Conservation (phyloP, 1,140 invertebrate species). For the Zaprionus vittiger region DNA sequence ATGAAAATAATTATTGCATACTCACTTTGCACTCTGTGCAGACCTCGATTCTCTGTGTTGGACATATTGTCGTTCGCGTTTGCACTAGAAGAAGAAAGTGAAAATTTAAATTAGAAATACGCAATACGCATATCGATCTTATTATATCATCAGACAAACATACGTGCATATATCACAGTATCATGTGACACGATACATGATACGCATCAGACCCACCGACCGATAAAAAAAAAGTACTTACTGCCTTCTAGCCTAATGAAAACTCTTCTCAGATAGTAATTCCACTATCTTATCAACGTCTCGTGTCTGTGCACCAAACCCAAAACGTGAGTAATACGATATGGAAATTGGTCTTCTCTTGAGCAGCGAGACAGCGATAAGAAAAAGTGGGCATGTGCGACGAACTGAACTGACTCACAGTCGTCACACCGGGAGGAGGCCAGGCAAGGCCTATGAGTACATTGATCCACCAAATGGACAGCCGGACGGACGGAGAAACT, state of each 20-base stretch:
- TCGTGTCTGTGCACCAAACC: slow-evolving; percentile 20
- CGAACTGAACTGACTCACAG: slow-evolving; percentile 1
- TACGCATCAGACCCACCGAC: slow-evolving; percentile 9
- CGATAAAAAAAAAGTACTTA: slow-evolving; percentile 15
- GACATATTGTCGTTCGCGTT: slow-evolving; percentile 48
- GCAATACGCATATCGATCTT: neutral
- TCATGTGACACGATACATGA: slow-evolving; percentile 36
- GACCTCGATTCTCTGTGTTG: slow-evolving; percentile 71
- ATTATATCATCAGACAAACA: neutral
- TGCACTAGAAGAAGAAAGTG: slow-evolving; percentile 49
- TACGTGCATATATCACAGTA: neutral
- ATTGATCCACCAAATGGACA: neutral
- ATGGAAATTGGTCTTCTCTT: slow-evolving; percentile 2
- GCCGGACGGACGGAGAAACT: neutral
- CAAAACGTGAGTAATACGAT: slow-evolving; percentile 34
- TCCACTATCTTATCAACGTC: slow-evolving; percentile 37
- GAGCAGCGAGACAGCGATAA: slow-evolving; percentile 14
- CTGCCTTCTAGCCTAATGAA: slow-evolving; percentile 21
- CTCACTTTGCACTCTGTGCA: slow-evolving; percentile 74
- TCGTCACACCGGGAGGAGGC: slow-evolving; percentile 11
- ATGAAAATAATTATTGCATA: slow-evolving; percentile 27
- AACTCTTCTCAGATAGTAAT: slow-evolving; percentile 6
- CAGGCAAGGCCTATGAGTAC: slow-evolving; percentile 2
- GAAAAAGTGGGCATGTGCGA: slow-evolving; percentile 20
- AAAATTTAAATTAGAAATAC: slow-evolving; percentile 42